These are phyloP conservation scores for Rhabdornis inornatus DNA, from an alignment of 2,113 vertebrate species.

Conservation along the genomic window DNA sequence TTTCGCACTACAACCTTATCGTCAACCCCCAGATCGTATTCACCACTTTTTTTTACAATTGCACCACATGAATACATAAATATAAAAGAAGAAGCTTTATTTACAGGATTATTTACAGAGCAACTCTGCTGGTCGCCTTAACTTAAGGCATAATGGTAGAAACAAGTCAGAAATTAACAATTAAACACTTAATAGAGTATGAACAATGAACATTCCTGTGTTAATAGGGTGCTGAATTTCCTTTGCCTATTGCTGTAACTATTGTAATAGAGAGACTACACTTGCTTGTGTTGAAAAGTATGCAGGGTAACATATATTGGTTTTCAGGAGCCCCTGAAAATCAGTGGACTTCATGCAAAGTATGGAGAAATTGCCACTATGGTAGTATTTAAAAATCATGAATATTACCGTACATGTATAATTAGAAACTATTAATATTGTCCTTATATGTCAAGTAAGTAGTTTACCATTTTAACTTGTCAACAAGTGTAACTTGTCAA, in stretches of 20 bases:
- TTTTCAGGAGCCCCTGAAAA: neutral
- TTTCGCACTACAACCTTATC: neutral
- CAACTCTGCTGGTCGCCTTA: neutral
- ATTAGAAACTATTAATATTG: neutral
- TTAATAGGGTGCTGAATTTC: neutral
- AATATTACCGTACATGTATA: neutral
- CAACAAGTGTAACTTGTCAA: neutral
- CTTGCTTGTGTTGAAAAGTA: neutral
- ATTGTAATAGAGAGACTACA: neutral
- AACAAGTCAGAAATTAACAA: neutral
- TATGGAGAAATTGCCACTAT: neutral
- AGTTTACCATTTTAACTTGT: neutral
- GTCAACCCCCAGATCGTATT: neutral
- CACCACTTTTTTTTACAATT: neutral
- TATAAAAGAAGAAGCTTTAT: neutral
- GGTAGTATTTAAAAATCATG: neutral
- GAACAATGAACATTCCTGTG: neutral
- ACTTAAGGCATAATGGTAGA: neutral
- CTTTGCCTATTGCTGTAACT: neutral
- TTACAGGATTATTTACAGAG: neutral
- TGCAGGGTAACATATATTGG: neutral
- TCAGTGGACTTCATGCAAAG: neutral
- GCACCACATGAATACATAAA: neutral
- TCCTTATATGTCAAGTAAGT: neutral
- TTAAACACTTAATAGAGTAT: neutral